Conservation (phyloP, 2,797 vertebrate species). For the Ctenochaetus hawaiiensis region DNA sequence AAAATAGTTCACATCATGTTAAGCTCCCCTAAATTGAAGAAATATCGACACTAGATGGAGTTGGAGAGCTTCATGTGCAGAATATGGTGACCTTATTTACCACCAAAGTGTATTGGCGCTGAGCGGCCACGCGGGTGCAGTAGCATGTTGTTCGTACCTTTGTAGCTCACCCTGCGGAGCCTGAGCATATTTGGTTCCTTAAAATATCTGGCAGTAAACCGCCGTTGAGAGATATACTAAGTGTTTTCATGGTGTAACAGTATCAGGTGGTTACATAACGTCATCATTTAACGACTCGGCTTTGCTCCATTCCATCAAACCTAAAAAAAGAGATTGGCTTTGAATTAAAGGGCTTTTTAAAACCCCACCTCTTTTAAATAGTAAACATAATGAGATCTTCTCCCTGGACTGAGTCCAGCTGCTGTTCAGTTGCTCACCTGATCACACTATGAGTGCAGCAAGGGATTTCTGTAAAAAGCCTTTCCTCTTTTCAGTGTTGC, state of each 20-base stretch:
- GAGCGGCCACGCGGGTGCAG: constrained; percentile 25
- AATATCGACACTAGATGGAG: constrained; percentile 18
- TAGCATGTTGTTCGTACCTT: not conserved
- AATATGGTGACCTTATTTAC: fast-evolving
- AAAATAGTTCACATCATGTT: not conserved
- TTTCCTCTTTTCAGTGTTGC: constrained; percentile 1
- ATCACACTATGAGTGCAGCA: not conserved
- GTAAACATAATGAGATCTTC: too few species aligned
- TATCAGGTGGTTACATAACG: not conserved
- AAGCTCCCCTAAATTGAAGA: not conserved
- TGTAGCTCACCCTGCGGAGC: not conserved
- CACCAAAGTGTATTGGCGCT: not conserved
- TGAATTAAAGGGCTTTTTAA: not conserved
- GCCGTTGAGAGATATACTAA: too few species aligned
- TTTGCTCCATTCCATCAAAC: not conserved
- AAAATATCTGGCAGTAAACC: not conserved
- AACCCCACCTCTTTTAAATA: not conserved
- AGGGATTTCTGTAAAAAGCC: not conserved
- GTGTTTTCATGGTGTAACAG: not conserved
- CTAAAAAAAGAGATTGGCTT: not conserved
- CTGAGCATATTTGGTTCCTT: not conserved
- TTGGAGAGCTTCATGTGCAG: not conserved
- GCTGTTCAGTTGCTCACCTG: constrained; percentile 2
- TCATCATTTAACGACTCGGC: not conserved
- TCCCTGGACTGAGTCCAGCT: not conserved